These are phyloP conservation scores for Hermetia illucens DNA, from an alignment of 1,140 invertebrate genomes.

Conservation along the genomic window DNA sequence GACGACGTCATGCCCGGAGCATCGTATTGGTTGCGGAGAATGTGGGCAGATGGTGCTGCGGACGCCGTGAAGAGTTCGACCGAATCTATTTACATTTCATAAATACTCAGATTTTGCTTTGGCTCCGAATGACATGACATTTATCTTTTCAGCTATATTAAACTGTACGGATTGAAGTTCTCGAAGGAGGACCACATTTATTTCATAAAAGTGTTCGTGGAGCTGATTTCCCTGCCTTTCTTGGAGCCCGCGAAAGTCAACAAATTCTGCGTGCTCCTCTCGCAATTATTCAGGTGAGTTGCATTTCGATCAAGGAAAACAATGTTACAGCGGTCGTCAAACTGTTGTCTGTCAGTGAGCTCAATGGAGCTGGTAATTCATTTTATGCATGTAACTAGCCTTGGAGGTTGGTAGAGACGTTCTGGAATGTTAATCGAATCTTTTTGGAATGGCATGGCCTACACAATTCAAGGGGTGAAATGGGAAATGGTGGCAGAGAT, in stretches of 20 bases:
- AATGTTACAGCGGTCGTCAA: no score
- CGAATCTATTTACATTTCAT: slow-evolving; percentile 5
- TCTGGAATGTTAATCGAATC: no score
- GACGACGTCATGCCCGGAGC: not conserved
- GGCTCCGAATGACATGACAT: no score
- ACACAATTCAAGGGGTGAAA: no score
- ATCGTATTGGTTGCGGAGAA: not conserved
- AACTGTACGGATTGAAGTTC: slow-evolving; percentile 74
- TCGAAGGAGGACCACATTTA: slow-evolving; percentile 79
- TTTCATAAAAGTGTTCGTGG: slow-evolving; percentile 73
- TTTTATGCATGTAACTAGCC: slow-evolving; percentile 1
- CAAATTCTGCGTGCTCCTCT: slow-evolving; percentile 46
- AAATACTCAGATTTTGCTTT: no score
- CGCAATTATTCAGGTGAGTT: slow-evolving; percentile 39
- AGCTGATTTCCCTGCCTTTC: slow-evolving; percentile 59
- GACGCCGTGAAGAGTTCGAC: not conserved
- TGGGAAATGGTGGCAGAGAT: no score
- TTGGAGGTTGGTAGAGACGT: no score
- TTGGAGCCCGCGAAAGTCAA: slow-evolving; percentile 58
- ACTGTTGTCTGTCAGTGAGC: not conserved
- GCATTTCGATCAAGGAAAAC: not conserved
- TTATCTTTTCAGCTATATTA: slow-evolving; percentile 52
- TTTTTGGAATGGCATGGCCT: no score
- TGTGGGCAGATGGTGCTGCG: not conserved
- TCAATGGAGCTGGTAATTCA: not conserved